Percentiles rank a stretch among this genome's conserved stretches.
Conservation (phyloP, 2,888 invertebrate genomes). For the Megamerina dolium region DNA sequence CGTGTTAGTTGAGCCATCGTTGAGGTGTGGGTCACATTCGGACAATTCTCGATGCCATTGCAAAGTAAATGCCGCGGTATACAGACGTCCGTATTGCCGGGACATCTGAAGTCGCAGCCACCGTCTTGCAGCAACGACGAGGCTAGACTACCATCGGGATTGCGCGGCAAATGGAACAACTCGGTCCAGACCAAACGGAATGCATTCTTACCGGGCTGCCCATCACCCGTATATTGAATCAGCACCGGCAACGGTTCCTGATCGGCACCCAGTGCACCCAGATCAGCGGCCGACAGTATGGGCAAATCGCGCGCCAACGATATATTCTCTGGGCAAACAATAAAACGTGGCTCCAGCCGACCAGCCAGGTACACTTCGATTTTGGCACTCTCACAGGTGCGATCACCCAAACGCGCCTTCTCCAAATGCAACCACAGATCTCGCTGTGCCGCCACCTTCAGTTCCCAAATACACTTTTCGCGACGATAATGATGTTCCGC, state of each 20-base stretch:
- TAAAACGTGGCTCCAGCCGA: slow-evolving; percentile 66
- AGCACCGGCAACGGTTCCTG: slow-evolving; percentile 61
- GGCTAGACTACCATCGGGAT: slow-evolving; percentile 72
- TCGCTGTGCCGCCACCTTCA: slow-evolving; percentile 73
- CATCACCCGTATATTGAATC: slow-evolving; percentile 68
- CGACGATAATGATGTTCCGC: slow-evolving; percentile 43
- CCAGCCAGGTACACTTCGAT: slow-evolving; percentile 75
- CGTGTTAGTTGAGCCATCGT: slow-evolving; percentile 52
- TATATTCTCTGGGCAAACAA: slow-evolving; percentile 81
- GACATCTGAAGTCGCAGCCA: slow-evolving; percentile 80
- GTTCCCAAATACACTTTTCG: slow-evolving; percentile 75
- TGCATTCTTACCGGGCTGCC: slow-evolving; percentile 74
- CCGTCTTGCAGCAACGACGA: slow-evolving; percentile 66
- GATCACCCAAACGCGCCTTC: slow-evolving; percentile 76
- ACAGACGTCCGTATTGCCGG: slow-evolving; percentile 75
- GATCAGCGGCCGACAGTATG: slow-evolving; percentile 70
- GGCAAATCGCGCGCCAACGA: slow-evolving; percentile 74
- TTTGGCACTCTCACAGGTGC: slow-evolving; percentile 80
- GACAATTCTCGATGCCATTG: slow-evolving; percentile 84
- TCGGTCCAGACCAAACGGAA: slow-evolving; percentile 90
- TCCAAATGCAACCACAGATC: slow-evolving; percentile 85
- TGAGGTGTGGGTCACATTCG: slow-evolving; percentile 58
- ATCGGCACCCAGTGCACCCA: slow-evolving; percentile 57
- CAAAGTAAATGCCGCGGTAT: slow-evolving; percentile 79
- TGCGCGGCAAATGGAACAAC: slow-evolving; percentile 76